These are phyloP conservation scores for Platichthys flesus DNA, from an alignment of 2,113 vertebrate species.

Conservation along the genomic window DNA sequence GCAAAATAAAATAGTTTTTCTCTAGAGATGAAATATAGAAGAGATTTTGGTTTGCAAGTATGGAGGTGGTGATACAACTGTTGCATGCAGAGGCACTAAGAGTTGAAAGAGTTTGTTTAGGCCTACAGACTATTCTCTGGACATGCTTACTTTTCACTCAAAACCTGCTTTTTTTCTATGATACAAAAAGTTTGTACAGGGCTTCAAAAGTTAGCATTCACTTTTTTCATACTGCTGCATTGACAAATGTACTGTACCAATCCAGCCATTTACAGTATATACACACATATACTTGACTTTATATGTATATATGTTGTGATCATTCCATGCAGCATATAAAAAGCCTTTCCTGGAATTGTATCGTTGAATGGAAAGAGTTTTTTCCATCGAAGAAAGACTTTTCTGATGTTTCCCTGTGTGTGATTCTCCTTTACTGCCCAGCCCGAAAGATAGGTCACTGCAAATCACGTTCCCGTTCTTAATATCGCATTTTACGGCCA, in stretches of 20 bases:
- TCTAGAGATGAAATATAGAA: conserved; percentile 36
- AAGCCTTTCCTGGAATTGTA: conserved; percentile 42
- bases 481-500: conserved; percentile 12
- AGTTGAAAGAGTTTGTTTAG: conserved; percentile 63
- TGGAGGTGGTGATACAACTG: conserved; percentile 48
- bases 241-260: conserved; percentile 57
- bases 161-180: conserved; percentile 39
- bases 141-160: conserved; percentile 72
- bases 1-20: neutral
- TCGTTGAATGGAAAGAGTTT: conserved; percentile 15
- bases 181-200: conserved; percentile 61
- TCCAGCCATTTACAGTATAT: conserved; percentile 61
- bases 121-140: conserved; percentile 58
- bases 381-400: conserved; percentile 16
- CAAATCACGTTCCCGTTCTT: conserved; percentile 10
- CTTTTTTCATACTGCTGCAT: conserved; percentile 62
- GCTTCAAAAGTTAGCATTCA: conserved; percentile 63
- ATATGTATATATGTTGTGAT: conserved; percentile 63
- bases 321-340: conserved; percentile 79
- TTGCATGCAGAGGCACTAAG: conserved; percentile 84
- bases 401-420: neutral
- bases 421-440: conserved; percentile 11
- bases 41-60: conserved; percentile 68
- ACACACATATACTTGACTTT: conserved; percentile 60
- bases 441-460: conserved; percentile 16